These are phyloP conservation scores for Euura saliciscinereae DNA, from an alignment of 1,140 invertebrate species.

Conservation along the genomic window DNA sequence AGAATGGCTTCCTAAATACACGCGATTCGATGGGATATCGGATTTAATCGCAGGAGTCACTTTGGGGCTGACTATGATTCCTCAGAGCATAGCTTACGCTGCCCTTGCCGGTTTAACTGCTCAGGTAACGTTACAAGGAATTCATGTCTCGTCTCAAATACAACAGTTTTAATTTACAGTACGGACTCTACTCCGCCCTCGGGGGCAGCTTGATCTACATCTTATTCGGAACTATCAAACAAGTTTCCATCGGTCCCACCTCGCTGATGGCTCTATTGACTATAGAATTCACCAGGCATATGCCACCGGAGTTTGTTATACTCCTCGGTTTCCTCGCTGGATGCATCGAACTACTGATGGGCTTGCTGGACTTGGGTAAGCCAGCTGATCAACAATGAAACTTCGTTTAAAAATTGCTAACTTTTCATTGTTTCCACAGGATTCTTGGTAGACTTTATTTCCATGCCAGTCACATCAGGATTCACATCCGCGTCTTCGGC, in stretches of 20 bases:
- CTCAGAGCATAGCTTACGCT: slow-evolving; percentile 85
- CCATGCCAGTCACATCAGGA: slow-evolving; percentile 87
- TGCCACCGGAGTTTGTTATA: slow-evolving; percentile 77
- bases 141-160: slow-evolving; percentile 2
- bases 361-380: slow-evolving; percentile 76
- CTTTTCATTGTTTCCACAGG: slow-evolving; percentile 63
- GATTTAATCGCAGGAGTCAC: slow-evolving; percentile 80
- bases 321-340: slow-evolving; percentile 80
- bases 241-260: slow-evolving; percentile 90
- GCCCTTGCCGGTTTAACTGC: slow-evolving; percentile 74
- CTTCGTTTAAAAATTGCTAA: background rate
- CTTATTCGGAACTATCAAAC: slow-evolving; percentile 87
- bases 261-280: slow-evolving; percentile 84
- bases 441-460: slow-evolving; percentile 93
- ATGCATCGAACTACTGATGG: slow-evolving; percentile 78
- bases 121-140: slow-evolving; percentile 58
- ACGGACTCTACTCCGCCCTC: slow-evolving; percentile 75
- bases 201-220: slow-evolving; percentile 84
- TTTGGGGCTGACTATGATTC: slow-evolving; percentile 80
- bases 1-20: slow-evolving; percentile 70
- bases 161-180: slow-evolving; percentile 58
- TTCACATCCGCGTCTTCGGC: slow-evolving; percentile 93
- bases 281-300: slow-evolving; percentile 72
- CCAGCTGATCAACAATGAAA: slow-evolving; percentile 5
- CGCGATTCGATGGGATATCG: slow-evolving; percentile 62